Percentiles rank a stretch among this genome's conserved stretches.
Conservation (phyloP, 2,888 invertebrate genomes). For the Dendrolimus houi region DNA sequence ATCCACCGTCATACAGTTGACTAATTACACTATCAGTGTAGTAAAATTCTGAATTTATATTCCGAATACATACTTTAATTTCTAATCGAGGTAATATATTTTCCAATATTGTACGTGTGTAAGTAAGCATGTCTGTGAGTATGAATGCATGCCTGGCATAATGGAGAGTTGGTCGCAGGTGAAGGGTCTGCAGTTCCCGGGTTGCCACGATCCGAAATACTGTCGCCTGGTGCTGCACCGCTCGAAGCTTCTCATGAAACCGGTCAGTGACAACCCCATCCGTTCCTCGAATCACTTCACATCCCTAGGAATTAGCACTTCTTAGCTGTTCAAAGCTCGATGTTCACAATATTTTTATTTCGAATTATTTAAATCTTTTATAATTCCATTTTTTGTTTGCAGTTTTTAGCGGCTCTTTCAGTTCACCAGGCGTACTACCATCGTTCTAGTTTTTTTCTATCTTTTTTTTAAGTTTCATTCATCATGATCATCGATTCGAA, state of each 20-base stretch:
- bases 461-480: conserved; percentile 24
- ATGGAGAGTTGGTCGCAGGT: conserved; percentile 81
- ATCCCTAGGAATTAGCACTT: conserved; percentile 5
- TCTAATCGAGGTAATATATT: background rate
- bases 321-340: conserved; percentile 35
- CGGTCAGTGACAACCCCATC: conserved; percentile 85
- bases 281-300: conserved; percentile 5
- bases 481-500: conserved; percentile 24
- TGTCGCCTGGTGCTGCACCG: conserved; percentile 97
- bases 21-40: no score
- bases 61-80: background rate
- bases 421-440: conserved; percentile 21
- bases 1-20: no score
- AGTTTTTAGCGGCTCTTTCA: conserved; percentile 15
- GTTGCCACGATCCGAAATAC: conserved; percentile 95
- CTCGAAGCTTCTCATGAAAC: conserved; percentile 96
- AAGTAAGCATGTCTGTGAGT: conserved; percentile 14
- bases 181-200: conserved; percentile 97
- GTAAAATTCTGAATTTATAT: no score
- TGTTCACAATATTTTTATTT: conserved; percentile 28
- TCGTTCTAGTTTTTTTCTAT: conserved; percentile 19
- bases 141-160: conserved; percentile 41
- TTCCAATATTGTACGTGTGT: background rate
- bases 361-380: conserved; percentile 24
- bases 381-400: conserved; percentile 24